Conservation (phyloP, 2,113 vertebrate genomes). For the Corythoichthys haematopterus region DNA sequence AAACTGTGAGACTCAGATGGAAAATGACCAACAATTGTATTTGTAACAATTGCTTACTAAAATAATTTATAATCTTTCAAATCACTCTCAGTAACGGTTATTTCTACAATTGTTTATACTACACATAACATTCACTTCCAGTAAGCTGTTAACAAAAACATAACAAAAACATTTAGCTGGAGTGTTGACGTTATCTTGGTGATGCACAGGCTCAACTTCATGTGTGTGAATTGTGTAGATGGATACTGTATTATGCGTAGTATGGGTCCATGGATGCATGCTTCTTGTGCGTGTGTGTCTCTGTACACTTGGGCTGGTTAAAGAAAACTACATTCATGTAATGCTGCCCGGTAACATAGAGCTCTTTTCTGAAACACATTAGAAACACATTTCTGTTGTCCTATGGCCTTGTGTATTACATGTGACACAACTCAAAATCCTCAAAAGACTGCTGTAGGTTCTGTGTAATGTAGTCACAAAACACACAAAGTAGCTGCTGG, state of each 20-base stretch:
- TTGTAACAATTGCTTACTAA: not conserved
- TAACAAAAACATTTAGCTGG: constrained; percentile 1
- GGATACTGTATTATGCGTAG: constrained; percentile 5
- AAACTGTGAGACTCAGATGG: not conserved
- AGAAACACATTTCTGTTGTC: constrained; percentile 12
- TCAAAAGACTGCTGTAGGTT: constrained; percentile 2
- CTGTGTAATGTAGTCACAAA: constrained; percentile 21
- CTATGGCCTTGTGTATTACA: constrained; percentile 9
- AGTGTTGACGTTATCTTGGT: constrained; percentile 16
- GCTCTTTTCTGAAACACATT: constrained; percentile 8
- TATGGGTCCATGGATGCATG: not conserved
- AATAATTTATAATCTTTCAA: not conserved
- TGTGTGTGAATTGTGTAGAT: not conserved
- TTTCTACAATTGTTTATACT: too few species aligned
- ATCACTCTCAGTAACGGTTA: too few species aligned
- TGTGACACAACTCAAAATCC: constrained; percentile 13
- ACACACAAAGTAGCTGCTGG: constrained; percentile 15
- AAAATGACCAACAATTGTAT: not conserved
- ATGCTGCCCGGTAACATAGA: constrained; percentile 34
- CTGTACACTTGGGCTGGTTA: not conserved
- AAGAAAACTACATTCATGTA: constrained; percentile 9
- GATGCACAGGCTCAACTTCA: not conserved
- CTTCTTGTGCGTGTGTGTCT: not conserved
- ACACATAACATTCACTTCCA: not conserved
- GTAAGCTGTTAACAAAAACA: not conserved